These are phyloP conservation scores for Xenus cinereus DNA, from an alignment of 2,113 vertebrate genomes.

Conservation along the genomic window DNA sequence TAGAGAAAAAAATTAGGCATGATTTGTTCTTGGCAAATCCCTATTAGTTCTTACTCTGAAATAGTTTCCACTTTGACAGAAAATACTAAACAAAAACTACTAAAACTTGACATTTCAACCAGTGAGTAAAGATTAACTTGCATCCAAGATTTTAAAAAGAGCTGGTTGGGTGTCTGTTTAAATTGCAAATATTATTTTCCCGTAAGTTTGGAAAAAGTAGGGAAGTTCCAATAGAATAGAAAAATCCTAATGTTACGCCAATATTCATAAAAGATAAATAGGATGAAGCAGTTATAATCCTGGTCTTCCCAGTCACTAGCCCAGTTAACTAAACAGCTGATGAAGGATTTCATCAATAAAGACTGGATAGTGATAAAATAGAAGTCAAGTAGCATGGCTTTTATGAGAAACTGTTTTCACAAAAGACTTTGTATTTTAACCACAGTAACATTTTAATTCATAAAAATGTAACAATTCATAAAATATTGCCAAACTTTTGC, in stretches of 20 bases:
- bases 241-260: neutral
- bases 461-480: neutral
- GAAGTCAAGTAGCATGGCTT: neutral
- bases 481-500: neutral
- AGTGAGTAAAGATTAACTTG: conserved; percentile 26
- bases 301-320: neutral
- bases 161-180: neutral
- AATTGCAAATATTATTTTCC: conserved; percentile 12
- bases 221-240: neutral
- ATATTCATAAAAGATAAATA: conserved; percentile 10
- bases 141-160: neutral
- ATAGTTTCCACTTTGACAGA: conserved; percentile 46
- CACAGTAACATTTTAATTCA: neutral
- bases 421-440: neutral
- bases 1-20: neutral
- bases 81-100: conserved; percentile 22
- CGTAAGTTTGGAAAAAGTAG: conserved; percentile 6
- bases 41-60: neutral
- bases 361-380: neutral
- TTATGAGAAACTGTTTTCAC: neutral
- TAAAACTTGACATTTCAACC: conserved; percentile 51
- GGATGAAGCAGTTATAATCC: neutral
- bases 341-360: neutral
- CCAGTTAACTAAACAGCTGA: neutral
- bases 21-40: neutral